Base-by-base conservation (phyloP, 2,888 invertebrate species). In the Adelphocoris suturalis region DNA sequence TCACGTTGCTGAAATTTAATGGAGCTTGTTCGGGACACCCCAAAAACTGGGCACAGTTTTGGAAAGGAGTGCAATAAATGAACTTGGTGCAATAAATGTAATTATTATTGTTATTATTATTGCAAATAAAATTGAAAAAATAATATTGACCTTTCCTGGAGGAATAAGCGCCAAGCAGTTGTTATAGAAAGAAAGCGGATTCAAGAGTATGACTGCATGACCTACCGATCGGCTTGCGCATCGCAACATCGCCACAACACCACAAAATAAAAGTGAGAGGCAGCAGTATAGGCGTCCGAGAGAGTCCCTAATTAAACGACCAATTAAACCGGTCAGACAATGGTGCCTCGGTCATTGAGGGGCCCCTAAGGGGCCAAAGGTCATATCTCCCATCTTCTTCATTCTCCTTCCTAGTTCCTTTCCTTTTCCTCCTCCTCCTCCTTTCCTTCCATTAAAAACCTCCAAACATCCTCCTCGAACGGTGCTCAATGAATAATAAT, bases 241-340 rank as follows among this genome's bases (percentile, higher is more conserved):
- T 52, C 82, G 46, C 37, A 52, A 52, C 27, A 52, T 23, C 37
- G 2, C 37, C 37, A 37, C 37, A 37, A 37, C 47, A 13, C 48
- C 0, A 52, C 82, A 48, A 82, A 82, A 61, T 57, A 85, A 85
- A 85, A 85, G 85, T 19, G 85, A 85, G 85, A 85, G 85, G 57
- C 23, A 80, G 57, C 61, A 14, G 85, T 37, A 37, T 4, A 61
- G 85, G 85, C 85, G 85, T 61, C 85, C 85, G 46, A 85, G 85
- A 57, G 84, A 46, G 61, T 52, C 61, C 37, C 76, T 86, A 86
- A 86, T 86, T 86, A 86, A 86, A 86, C 86, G 86, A 76, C 86
- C 86, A 86, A 86, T 86, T 86, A 86, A 85, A 76, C 86, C 23
- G 86, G 48, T 68, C 86, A 86, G 86, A 86, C 86, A 86, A 86